phyloP scores from a whole-genome alignment of 2,797 vertebrate genomes.

The Eremophila alpestris region DNA sequence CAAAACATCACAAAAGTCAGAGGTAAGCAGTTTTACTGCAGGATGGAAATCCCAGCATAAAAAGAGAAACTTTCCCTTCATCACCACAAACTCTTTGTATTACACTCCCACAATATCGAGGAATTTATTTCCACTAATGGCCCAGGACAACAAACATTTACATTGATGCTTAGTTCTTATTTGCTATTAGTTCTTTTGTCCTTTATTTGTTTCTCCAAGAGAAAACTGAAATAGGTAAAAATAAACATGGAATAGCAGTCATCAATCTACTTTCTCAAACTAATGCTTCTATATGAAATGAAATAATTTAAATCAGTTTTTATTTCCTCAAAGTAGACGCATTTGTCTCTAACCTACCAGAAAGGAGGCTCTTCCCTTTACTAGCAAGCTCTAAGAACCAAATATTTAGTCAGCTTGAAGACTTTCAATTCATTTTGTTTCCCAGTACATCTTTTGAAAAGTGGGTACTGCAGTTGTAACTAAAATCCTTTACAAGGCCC shows the following conservation, averaged over 20 bases:
- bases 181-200: not conserved
- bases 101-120: not conserved
- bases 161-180: not conserved
- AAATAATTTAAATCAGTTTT: not conserved
- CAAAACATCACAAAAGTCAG: not conserved
- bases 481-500: not conserved
- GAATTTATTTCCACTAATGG: not conserved
- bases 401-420: not conserved
- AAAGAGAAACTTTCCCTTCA: not conserved
- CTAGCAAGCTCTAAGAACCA: not conserved
- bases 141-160: not conserved
- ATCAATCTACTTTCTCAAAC: not conserved
- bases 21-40: conserved; percentile 24
- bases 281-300: not conserved
- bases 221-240: not conserved
- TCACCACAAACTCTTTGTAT: not conserved
- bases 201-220: not conserved
- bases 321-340: not conserved
- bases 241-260: not conserved
- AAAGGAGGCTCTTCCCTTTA: not conserved
- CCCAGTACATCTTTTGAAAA: not conserved
- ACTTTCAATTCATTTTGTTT: not conserved
- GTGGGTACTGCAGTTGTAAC: not conserved
- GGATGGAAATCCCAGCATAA: not conserved
- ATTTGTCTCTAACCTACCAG: not conserved